These are phyloP conservation scores for Drosophila orosa DNA, from an alignment of 1,140 invertebrate species.

Conservation along the genomic window DNA sequence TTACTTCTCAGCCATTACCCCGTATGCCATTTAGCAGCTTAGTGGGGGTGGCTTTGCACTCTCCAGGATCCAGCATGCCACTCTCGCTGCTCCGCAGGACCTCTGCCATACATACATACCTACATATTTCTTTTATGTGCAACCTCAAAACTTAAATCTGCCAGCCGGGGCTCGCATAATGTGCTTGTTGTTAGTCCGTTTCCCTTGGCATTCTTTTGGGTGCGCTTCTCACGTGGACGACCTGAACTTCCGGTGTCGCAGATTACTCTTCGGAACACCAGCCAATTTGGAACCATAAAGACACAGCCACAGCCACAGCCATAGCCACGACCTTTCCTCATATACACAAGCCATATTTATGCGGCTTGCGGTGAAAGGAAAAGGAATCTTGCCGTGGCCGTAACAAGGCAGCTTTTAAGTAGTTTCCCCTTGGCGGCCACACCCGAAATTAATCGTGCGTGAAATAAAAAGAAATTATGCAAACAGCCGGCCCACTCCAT, in stretches of 20 bases:
- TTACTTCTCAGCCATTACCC: conserved; percentile 73
- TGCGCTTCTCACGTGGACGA: conserved; percentile 51
- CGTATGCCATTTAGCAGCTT: conserved; percentile 76
- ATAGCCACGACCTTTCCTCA: conserved; percentile 76
- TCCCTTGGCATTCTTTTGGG: conserved; percentile 1
- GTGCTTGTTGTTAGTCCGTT: conserved; percentile 43
- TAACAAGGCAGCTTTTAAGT: conserved; percentile 42
- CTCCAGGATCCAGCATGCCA: conserved; percentile 10
- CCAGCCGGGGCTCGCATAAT: conserved; percentile 48
- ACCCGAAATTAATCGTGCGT: conserved; percentile 73
- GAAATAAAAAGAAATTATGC: conserved; percentile 83
- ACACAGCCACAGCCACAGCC: conserved; percentile 59
- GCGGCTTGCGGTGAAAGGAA: conserved; percentile 52
- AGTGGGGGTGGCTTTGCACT: conserved; percentile 58
- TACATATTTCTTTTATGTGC: conserved; percentile 74
- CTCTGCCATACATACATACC: conserved; percentile 23
- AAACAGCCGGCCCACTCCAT: conserved; percentile 25
- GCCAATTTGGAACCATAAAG: conserved; percentile 41
- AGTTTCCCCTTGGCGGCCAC: conserved; percentile 48
- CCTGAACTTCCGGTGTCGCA: conserved; percentile 63
- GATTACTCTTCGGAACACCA: conserved; percentile 52
- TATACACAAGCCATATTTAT: conserved; percentile 65
- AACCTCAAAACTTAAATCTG: conserved; percentile 80
- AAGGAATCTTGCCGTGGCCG: conserved; percentile 13
- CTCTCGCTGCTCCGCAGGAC: conserved; percentile 1